Evolutionary conservation across 2,888 invertebrate species (phyloP).

Genomic region (Cephus spinipes): DNA sequence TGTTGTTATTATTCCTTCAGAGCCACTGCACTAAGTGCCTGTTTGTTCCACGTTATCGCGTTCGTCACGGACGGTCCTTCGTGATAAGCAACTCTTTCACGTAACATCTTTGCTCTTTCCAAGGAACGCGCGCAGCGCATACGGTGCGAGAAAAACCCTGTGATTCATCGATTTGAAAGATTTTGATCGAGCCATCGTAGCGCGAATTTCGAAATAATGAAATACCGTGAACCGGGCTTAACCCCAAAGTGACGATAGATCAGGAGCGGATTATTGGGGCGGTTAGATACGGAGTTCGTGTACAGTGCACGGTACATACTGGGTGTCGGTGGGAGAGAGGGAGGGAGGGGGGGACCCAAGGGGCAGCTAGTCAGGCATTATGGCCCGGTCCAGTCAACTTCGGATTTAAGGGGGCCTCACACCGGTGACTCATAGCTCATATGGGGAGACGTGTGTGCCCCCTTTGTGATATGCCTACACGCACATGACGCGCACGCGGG

Average conservation of each 20-base stretch:
- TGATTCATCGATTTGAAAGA: too few species aligned
- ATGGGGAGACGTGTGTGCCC: constrained; percentile 47
- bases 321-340: constrained; percentile 15
- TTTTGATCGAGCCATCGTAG: too few species aligned
- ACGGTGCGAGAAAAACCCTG: too few species aligned
- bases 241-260: too few species aligned
- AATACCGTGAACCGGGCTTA: too few species aligned
- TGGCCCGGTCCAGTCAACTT: constrained; percentile 29
- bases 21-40: not conserved
- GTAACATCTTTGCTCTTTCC: too few species aligned
- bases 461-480: constrained; percentile 44
- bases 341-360: not conserved
- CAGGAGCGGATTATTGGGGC: constrained; percentile 17
- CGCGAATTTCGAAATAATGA: too few species aligned
- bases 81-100: too few species aligned
- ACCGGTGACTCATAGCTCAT: constrained; percentile 55
- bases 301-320: too few species aligned
- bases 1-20: not conserved
- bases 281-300: too few species aligned
- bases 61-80: too few species aligned
- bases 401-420: constrained; percentile 40
- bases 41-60: not conserved
- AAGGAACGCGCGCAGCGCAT: too few species aligned
- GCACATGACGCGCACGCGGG: constrained; percentile 27
- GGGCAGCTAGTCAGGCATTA: constrained; percentile 32